These are phyloP conservation scores for Nibea albiflora DNA, from an alignment of 2,113 vertebrate genomes.

Conservation along the genomic window DNA sequence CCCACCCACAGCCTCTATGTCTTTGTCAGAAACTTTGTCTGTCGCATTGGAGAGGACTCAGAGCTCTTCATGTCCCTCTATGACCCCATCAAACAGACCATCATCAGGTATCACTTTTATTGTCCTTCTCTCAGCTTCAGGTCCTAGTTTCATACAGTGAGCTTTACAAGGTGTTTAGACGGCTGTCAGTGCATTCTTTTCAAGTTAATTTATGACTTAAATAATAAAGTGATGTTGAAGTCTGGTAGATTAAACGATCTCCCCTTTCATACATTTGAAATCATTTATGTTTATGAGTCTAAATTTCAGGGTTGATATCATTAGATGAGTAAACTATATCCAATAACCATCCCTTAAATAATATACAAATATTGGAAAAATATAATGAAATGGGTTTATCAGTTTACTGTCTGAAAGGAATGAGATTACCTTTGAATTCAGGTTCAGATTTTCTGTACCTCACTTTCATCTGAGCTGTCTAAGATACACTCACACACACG, in stretches of 20 bases:
- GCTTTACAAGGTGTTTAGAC: neutral
- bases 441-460: neutral
- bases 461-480: neutral
- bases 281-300: neutral
- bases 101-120: constrained; percentile 89
- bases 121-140: neutral
- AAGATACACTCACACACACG: neutral
- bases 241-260: neutral
- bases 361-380: neutral
- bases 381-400: neutral
- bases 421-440: neutral
- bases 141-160: neutral
- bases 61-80: constrained; percentile 99
- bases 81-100: constrained; percentile 88
- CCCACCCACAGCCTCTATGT: constrained; percentile 98
- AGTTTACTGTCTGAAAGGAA: neutral
- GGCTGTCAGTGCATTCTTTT: neutral
- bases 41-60: constrained; percentile 95
- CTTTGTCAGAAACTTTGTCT: constrained; percentile 97
- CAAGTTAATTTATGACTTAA: constrained; percentile 2
- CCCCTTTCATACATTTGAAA: neutral
- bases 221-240: neutral
- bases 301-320: neutral
- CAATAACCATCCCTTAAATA: neutral
- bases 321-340: neutral